phyloP scores from a whole-genome alignment of 1,140 invertebrate genomes.

The Pinna nobilis region DNA sequence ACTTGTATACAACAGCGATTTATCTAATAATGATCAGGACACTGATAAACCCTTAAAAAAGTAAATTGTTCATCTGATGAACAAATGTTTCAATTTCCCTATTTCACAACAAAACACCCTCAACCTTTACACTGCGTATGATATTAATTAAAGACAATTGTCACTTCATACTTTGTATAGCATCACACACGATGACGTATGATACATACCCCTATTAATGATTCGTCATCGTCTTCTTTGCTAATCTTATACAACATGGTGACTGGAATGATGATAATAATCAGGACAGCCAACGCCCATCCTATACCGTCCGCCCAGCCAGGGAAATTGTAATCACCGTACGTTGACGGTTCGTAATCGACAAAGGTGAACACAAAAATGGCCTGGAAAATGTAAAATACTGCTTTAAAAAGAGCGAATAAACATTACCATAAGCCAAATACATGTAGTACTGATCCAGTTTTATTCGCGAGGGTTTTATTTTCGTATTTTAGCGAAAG shows the following conservation, averaged over 20 bases:
- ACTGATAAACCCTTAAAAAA: too few species aligned
- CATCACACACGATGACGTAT: not conserved
- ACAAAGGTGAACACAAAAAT: constrained; percentile 90
- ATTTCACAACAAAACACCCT: too few species aligned
- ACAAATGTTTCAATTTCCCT: too few species aligned
- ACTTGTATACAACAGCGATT: too few species aligned
- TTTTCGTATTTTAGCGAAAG: too few species aligned
- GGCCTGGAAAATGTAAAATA: constrained; percentile 78
- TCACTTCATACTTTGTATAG: not conserved
- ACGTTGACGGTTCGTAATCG: constrained; percentile 78
- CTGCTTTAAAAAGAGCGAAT: too few species aligned
- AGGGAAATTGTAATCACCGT: constrained; percentile 82
- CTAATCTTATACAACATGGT: constrained; percentile 59
- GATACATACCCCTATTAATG: constrained; percentile 41
- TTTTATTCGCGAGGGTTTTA: too few species aligned
- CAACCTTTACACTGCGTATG: too few species aligned
- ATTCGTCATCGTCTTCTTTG: constrained; percentile 47
- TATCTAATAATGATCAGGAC: too few species aligned
- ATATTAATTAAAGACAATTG: not conserved
- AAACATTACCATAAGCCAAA: too few species aligned
- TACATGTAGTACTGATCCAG: too few species aligned
- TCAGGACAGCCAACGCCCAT: constrained; percentile 80
- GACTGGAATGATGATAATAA: constrained; percentile 83
- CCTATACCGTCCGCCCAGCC: constrained; percentile 86
- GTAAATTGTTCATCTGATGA: too few species aligned